Conservation (phyloP, 2,113 vertebrate species). For the Telmatochromis brachygnathus region DNA sequence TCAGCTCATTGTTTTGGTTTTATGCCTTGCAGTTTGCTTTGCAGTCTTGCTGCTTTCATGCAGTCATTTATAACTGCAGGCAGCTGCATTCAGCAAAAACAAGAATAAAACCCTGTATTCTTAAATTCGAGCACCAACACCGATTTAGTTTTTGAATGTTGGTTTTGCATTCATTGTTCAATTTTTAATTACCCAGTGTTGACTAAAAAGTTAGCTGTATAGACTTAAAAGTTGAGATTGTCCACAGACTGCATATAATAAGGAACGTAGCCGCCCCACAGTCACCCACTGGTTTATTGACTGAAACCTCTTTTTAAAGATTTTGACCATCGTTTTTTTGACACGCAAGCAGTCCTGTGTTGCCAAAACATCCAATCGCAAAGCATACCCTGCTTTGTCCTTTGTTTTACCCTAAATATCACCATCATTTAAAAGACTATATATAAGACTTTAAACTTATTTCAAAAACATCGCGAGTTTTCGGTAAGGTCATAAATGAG, state of each 20-base stretch:
- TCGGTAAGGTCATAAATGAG: not conserved
- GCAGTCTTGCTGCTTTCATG: not conserved
- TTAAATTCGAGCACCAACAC: not conserved
- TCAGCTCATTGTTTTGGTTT: not conserved
- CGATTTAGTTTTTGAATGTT: not conserved
- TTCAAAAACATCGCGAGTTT: not conserved
- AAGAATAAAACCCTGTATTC: not conserved
- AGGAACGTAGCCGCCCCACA: not conserved
- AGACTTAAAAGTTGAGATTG: not conserved
- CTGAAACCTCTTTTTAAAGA: not conserved
- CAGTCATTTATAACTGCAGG: rapidly evolving
- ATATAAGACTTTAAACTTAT: not conserved
- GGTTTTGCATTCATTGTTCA: not conserved
- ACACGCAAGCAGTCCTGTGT: not conserved
- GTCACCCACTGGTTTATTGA: not conserved
- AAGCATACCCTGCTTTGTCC: not conserved
- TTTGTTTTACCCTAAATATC: not conserved
- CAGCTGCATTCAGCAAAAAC: not conserved
- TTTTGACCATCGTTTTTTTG: not conserved
- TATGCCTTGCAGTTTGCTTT: not conserved
- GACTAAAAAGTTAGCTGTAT: not conserved
- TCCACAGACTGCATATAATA: not conserved
- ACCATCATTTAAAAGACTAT: not conserved
- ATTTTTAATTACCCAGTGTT: not conserved
- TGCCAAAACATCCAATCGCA: not conserved